Evolutionary conservation across 2,888 invertebrate species (phyloP), one percentile per base, ranked within the genome.

Genomic region (Himalopsyche japonica): DNA sequence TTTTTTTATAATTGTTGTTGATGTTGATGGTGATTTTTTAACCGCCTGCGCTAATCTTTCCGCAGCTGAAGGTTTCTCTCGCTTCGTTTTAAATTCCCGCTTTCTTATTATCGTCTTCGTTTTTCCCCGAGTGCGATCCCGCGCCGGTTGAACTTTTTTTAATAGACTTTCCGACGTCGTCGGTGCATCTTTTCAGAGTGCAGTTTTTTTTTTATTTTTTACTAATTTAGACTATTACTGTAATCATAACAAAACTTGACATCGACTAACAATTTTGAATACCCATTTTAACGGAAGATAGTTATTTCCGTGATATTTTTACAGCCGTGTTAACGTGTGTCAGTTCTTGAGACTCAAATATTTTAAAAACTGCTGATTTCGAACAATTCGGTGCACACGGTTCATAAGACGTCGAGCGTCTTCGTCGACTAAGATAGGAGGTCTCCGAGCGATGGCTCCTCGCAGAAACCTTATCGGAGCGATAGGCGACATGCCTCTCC

Each of bases 391-490:
- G 37, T 30, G 34, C 84, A 32, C 47, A 32, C 81, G 76, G n/a
- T 37, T 57, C n/a, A 47, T 34, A n/a, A 34, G 57, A 57, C n/a
- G 57, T n/a, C 24, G 6, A 57, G 20, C 24, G 24, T 24, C 20
- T 57, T 5, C 20, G 5, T 57, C 20, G 1, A 20, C 10, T 32
- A 7, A 77, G n/a, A 10, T 4, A 20, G 57, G 3, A 57, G 82
- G 70, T 32, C 48, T 78, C 48, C 34, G 43, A 20, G 70, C 79
- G 76, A 92, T 92, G 92, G 92, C 92, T 88, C 92, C 92, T 88
- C 91, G 92, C 87, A 90, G 92, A 88, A 92, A 92, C 88, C 92
- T 92, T 89, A 90, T 91, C 87, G 91, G 91, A 88, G 86, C 48
- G 76, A 83, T 85, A 77, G 92, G 92, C 88, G 92, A 91, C 88